Evolutionary conservation across 2,888 invertebrate genomes (phyloP).

Genomic region (Clanis bilineata): DNA sequence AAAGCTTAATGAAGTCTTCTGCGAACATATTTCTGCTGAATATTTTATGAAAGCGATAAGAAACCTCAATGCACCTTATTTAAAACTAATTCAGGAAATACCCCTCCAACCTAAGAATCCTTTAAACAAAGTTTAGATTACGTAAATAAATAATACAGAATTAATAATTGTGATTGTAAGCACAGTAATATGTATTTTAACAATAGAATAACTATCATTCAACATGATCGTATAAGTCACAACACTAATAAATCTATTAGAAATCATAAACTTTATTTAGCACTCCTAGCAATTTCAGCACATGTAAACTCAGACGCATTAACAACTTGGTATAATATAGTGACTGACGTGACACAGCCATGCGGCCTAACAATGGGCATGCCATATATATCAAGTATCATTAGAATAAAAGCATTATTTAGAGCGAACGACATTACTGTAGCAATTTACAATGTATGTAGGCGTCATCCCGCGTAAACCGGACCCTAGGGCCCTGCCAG

Average conservation of each 20-base stretch:
- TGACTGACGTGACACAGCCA: background rate
- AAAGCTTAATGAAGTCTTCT: conserved; percentile 14
- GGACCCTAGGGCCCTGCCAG: conserved; percentile 24
- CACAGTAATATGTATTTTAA: too few relatives aligned
- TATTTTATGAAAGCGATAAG: background rate
- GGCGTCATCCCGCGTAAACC: conserved; percentile 29
- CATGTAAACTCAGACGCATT: background rate
- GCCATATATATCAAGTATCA: conserved; percentile 12
- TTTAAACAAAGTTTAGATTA: too few relatives aligned
- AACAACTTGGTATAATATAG: background rate
- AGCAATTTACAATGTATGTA: conserved; percentile 27
- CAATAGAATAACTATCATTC: too few relatives aligned
- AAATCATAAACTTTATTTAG: background rate
- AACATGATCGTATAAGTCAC: too few relatives aligned
- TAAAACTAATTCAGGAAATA: too few relatives aligned
- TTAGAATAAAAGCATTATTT: conserved; percentile 8
- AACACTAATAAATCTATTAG: background rate
- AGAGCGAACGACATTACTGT: conserved; percentile 13
- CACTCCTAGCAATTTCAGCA: background rate
- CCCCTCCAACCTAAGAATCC: too few relatives aligned
- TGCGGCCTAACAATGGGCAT: background rate
- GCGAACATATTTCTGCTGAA: background rate
- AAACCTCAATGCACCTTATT: background rate
- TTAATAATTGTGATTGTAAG: too few relatives aligned
- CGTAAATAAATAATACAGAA: too few relatives aligned